phyloP scores from a whole-genome alignment of 2,888 invertebrate species.

The Tuberolachnus salignus region DNA sequence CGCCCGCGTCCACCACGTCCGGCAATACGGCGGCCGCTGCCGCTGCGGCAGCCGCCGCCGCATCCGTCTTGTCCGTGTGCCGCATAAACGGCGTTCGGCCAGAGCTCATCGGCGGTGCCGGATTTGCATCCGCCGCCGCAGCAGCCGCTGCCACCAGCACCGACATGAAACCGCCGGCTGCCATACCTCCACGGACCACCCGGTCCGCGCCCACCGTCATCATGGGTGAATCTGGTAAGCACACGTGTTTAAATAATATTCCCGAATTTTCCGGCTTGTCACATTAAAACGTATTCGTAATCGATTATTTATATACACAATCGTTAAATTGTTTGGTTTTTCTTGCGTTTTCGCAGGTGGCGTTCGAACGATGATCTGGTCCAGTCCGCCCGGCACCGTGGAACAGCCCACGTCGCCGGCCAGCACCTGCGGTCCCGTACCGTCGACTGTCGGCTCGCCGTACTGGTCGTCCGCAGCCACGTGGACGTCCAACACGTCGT shows the following conservation, averaged over 20 bases:
- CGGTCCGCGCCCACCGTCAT: constrained; percentile 79
- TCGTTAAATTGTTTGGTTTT: no score
- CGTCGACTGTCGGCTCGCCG: constrained; percentile 47
- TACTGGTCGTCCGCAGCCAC: constrained; percentile 64
- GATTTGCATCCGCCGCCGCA: constrained; percentile 32
- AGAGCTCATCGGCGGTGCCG: constrained; percentile 75
- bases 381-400: constrained; percentile 68
- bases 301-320: no score
- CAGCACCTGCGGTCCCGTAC: constrained; percentile 64
- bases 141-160: constrained; percentile 60
- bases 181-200: constrained; percentile 58
- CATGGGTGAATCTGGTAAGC: constrained; percentile 81
- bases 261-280: no score
- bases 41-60: constrained; percentile 61
- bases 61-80: constrained; percentile 58
- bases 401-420: constrained; percentile 65
- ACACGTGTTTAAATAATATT: no score
- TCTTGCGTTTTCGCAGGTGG: constrained; percentile 65
- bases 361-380: constrained; percentile 76
- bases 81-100: constrained; percentile 81
- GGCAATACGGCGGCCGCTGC: constrained; percentile 41
- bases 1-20: constrained; percentile 61
- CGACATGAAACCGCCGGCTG: constrained; percentile 60
- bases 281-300: neutral
- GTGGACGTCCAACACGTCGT: constrained; percentile 66